phyloP scores from a whole-genome alignment of 35 echinoderm and acorn worm genomes.

The Nesometra sesokonis region DNA sequence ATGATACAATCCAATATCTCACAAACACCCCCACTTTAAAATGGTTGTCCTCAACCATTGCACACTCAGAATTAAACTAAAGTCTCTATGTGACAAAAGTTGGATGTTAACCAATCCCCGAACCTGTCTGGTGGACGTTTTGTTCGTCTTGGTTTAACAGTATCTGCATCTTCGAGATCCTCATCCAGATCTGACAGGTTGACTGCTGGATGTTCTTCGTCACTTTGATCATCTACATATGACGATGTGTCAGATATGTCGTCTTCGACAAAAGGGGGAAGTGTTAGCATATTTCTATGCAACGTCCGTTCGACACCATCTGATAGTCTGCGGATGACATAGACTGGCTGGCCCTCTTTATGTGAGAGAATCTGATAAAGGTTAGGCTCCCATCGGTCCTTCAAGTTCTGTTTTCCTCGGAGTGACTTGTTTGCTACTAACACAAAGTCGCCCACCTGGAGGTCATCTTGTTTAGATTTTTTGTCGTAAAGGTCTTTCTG shows the following conservation, averaged over 20 bases:
- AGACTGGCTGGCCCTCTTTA: slow-evolving; percentile 28
- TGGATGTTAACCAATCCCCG: not conserved
- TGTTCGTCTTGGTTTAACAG: not conserved
- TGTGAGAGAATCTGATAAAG: slow-evolving; percentile 13
- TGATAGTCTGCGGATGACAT: slow-evolving; percentile 18
- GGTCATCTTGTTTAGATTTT: not conserved
- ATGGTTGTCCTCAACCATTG: not conserved
- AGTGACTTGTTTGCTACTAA: slow-evolving; percentile 19
- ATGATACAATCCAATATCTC: not conserved
- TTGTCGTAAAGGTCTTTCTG: slow-evolving; percentile 36
- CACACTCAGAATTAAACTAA: not conserved
- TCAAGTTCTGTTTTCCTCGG: slow-evolving; percentile 10
- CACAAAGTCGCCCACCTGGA: slow-evolving; percentile 28
- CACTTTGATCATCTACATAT: too few species aligned
- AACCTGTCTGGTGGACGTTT: not conserved
- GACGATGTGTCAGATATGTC: too few species aligned
- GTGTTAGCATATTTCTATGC: too few species aligned
- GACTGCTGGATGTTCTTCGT: too few species aligned
- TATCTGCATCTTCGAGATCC: not conserved
- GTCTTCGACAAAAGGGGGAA: too few species aligned
- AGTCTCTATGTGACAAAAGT: not conserved
- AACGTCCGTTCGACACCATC: not conserved
- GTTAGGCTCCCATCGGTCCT: slow-evolving; percentile 20
- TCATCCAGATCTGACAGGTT: too few species aligned
- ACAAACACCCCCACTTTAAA: not conserved